phyloP scores from a whole-genome alignment of 1,140 invertebrate genomes.

The Zaprionus africanus region DNA sequence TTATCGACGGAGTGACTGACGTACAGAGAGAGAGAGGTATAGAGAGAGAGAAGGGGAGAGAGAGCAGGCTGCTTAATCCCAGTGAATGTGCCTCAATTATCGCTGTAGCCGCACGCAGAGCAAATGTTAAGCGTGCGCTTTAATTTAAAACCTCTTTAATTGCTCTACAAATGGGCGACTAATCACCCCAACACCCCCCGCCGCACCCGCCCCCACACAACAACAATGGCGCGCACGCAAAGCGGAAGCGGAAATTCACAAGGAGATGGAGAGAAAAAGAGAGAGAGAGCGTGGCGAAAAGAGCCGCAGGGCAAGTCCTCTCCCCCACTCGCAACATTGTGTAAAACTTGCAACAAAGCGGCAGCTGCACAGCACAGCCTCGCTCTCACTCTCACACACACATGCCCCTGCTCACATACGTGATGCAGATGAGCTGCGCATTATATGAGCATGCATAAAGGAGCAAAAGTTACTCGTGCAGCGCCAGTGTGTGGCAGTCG shows the following conservation, averaged over 20 bases:
- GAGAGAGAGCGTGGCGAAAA: neutral
- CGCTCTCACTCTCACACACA: conserved; percentile 27
- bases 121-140: conserved; percentile 74
- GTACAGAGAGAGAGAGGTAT: neutral
- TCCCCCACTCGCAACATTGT: conserved; percentile 51
- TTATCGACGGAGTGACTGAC: conserved; percentile 35
- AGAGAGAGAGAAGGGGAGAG: neutral
- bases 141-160: conserved; percentile 78
- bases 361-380: conserved; percentile 38
- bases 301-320: conserved; percentile 21
- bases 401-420: conserved; percentile 22
- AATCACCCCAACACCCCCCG: conserved; percentile 41
- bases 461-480: conserved; percentile 51
- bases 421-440: conserved; percentile 69
- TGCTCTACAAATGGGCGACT: conserved; percentile 73
- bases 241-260: conserved; percentile 46
- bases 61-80: conserved; percentile 46
- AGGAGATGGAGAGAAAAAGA: neutral
- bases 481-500: too few relatives aligned
- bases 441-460: conserved; percentile 46
- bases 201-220: neutral
- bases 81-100: conserved; percentile 69
- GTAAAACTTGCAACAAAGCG: conserved; percentile 69
- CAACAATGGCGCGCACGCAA: conserved; percentile 46
- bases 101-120: conserved; percentile 44